Evolutionary conservation across 2,888 invertebrate species (phyloP).

Genomic region (Morinoia aosen): DNA sequence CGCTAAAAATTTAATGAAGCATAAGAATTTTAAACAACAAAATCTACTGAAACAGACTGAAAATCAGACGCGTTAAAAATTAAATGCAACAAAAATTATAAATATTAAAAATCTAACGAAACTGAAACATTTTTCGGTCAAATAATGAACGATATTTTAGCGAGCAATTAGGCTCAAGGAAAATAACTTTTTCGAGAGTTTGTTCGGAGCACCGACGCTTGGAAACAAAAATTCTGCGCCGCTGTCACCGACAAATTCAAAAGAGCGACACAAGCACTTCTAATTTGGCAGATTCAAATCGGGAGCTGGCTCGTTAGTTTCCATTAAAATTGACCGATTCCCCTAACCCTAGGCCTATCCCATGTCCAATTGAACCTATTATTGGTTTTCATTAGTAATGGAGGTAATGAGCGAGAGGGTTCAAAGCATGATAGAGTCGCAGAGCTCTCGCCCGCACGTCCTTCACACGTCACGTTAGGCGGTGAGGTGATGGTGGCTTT

Average conservation of each 20-base stretch:
- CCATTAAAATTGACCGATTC: slow-evolving; percentile 17
- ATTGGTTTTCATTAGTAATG: slow-evolving; percentile 31
- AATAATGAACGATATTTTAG: too few relatives aligned
- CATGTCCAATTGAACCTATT: slow-evolving; percentile 52
- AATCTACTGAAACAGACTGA: too few relatives aligned
- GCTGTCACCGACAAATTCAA: not conserved
- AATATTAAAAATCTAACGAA: too few relatives aligned
- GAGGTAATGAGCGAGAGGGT: slow-evolving; percentile 14
- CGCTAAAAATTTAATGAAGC: too few relatives aligned
- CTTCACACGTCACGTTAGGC: not conserved
- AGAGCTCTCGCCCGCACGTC: not conserved
- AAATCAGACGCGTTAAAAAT: too few relatives aligned
- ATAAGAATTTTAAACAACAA: too few relatives aligned
- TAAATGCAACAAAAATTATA: too few relatives aligned
- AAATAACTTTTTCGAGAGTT: not conserved
- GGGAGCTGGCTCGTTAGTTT: slow-evolving; percentile 15
- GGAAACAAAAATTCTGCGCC: not conserved
- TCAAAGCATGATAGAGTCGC: not conserved
- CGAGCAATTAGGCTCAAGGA: not conserved
- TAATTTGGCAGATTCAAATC: slow-evolving; percentile 10
- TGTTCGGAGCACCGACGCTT: not conserved
- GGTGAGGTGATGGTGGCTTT: not conserved
- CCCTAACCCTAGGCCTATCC: slow-evolving; percentile 42
- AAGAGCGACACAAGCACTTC: not conserved
- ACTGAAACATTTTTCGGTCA: too few relatives aligned